phyloP scores from a whole-genome alignment of 2,888 invertebrate genomes.

The Apeira syringaria region DNA sequence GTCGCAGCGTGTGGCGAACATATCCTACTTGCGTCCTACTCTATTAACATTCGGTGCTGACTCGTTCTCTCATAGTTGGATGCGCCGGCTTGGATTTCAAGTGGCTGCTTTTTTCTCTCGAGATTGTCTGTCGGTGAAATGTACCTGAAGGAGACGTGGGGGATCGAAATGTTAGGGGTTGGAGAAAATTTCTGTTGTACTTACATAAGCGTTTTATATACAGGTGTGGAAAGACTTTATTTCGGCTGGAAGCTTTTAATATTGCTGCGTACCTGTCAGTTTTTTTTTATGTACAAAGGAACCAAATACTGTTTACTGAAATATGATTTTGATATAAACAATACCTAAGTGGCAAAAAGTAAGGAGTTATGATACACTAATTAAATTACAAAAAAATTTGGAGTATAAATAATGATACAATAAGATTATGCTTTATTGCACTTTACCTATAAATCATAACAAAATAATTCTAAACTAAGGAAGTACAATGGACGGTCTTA shows the following conservation, averaged over 20 bases:
- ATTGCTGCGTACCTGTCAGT: too few species aligned
- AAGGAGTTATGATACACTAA: too few species aligned
- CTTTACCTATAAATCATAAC: too few species aligned
- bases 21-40: constrained; percentile 31
- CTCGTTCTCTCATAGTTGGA: constrained; percentile 45
- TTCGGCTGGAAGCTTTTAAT: not conserved
- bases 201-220: constrained; percentile 8
- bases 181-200: constrained; percentile 10
- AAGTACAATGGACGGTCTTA: too few species aligned
- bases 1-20: constrained; percentile 47
- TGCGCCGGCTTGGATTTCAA: constrained; percentile 34
- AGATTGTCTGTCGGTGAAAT: constrained; percentile 26
- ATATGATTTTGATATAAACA: too few species aligned
- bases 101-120: constrained; percentile 26
- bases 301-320: too few species aligned
- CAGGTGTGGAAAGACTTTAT: constrained; percentile 13
- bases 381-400: too few species aligned
- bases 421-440: too few species aligned
- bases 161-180: constrained; percentile 11
- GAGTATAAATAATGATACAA: too few species aligned
- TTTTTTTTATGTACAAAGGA: too few species aligned
- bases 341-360: too few species aligned
- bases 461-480: too few species aligned
- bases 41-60: constrained; percentile 37
- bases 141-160: constrained; percentile 19